Base-by-base conservation (phyloP, 2,888 invertebrate genomes). In the Hololepta plana region DNA sequence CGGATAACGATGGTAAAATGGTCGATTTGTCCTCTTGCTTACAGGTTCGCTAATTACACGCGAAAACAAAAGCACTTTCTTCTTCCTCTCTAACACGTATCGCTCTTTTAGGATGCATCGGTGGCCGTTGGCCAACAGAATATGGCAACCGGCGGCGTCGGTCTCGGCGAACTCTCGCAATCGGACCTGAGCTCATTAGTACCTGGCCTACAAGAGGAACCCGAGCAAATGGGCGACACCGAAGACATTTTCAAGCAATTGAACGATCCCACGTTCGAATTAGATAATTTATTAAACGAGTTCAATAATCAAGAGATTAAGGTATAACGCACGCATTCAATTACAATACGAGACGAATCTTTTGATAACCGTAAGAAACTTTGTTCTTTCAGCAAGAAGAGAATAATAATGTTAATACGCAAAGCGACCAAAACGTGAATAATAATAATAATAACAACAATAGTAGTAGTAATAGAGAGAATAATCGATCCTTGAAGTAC, bases 1-100 rank as follows among this genome's bases (percentile, higher is more conserved):
- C 84, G 51, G 87, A 87, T 66, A 85, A 84, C 62, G 87, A 87
- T 63, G 84, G 84, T 57, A 85, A 84, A 59, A 84, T 87, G 74
- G 84, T 85, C 49, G 87, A 87, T 55, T 67, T 87, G 51, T 76
- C 82, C 44, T 75, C 76, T 56, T 85, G 85, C 62, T 69, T 87
- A 49, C 79, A 80, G 70, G 85, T 82, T 52, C 53, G 51, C n/a
- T n/a, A n/a, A n/a, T n/a, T n/a, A n/a, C n/a, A n/a, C n/a, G n/a
- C n/a, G n/a, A n/a, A n/a, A n/a, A n/a, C n/a, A n/a, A n/a, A n/a
- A n/a, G n/a, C n/a, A n/a, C n/a, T 9, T 21, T 6, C 6, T 6
- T 21, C 22, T 21, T 8, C 9, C 6, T 21, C 22, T 21, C 6
- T 10, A 8, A 10, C 9, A n/a, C 6, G 6, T 21, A 8, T 8